These are phyloP conservation scores for Sebastiscus tertius DNA, from an alignment of 2,797 vertebrate species.

Conservation along the genomic window DNA sequence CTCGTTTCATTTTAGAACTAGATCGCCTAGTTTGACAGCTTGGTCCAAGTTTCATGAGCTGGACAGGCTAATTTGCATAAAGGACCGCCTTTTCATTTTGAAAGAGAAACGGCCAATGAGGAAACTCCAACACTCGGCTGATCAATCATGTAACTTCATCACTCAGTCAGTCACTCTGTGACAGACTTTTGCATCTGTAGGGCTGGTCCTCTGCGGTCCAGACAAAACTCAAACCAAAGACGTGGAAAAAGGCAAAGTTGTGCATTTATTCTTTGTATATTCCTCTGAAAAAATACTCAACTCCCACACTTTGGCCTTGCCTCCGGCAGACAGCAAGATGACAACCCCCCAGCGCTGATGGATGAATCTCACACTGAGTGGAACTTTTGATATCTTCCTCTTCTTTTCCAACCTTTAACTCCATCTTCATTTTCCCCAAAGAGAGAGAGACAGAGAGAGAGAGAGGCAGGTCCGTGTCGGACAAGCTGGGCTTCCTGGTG, in stretches of 20 bases:
- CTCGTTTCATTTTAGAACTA: too few relatives aligned
- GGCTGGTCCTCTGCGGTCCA: too few relatives aligned
- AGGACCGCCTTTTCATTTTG: too few relatives aligned
- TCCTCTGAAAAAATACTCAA: constrained; percentile 9
- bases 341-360: constrained; percentile 30
- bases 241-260: constrained; percentile 1
- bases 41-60: too few relatives aligned
- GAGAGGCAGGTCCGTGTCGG: constrained; percentile 19
- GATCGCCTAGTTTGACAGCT: too few relatives aligned
- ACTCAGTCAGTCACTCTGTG: too few relatives aligned
- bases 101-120: too few relatives aligned
- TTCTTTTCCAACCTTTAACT: constrained; percentile 48
- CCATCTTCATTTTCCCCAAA: constrained; percentile 41
- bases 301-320: constrained; percentile 9
- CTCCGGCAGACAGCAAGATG: constrained; percentile 13
- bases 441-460: constrained; percentile 25
- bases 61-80: too few relatives aligned
- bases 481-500: constrained; percentile 68
- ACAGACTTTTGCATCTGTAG: too few relatives aligned
- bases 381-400: constrained; percentile 61
- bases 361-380: constrained; percentile 54
- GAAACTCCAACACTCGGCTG: too few relatives aligned
- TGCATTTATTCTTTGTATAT: constrained; percentile 1
- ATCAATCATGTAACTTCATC: too few relatives aligned
- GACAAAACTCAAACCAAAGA: not conserved